phyloP scores from a whole-genome alignment of 2,797 vertebrate genomes.

The Pseudochromis fuscus region DNA sequence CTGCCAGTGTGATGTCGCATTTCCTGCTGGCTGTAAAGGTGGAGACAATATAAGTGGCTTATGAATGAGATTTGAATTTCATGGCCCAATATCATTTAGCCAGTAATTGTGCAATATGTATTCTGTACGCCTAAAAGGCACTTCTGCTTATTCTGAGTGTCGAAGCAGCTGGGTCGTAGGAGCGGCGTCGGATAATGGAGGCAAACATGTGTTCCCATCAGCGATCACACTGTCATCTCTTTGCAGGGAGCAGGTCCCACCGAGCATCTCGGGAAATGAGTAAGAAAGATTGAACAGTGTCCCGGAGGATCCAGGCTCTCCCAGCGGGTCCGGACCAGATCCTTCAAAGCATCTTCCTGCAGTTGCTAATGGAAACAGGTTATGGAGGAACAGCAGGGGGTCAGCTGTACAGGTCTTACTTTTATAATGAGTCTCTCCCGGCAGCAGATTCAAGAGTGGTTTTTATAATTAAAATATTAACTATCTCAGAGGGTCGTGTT shows the following conservation, averaged over 20 bases:
- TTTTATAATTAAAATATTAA: not conserved
- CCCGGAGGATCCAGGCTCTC: slow-evolving; percentile 41
- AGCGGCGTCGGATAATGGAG: slow-evolving; percentile 52
- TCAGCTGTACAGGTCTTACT: slow-evolving; percentile 1
- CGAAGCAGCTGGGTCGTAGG: slow-evolving; percentile 29
- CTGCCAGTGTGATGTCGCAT: slow-evolving; percentile 52
- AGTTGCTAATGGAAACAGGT: slow-evolving; percentile 60
- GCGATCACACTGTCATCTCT: slow-evolving; percentile 35
- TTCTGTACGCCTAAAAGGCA: slow-evolving; percentile 37
- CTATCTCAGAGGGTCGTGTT: too few species aligned
- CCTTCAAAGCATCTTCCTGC: slow-evolving; percentile 22
- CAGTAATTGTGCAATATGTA: slow-evolving; percentile 58
- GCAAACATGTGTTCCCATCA: slow-evolving; percentile 54
- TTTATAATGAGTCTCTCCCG: slow-evolving; percentile 22
- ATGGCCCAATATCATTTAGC: slow-evolving; percentile 49
- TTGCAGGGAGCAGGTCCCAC: slow-evolving; percentile 29
- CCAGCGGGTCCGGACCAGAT: slow-evolving; percentile 9
- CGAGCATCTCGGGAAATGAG: slow-evolving; percentile 39
- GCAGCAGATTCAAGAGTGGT: not conserved
- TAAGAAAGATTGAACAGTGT: slow-evolving; percentile 39
- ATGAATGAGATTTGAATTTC: slow-evolving; percentile 69
- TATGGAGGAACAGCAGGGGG: not conserved
- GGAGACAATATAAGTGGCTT: slow-evolving; percentile 61
- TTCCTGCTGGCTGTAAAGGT: slow-evolving; percentile 40
- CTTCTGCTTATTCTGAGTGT: slow-evolving; percentile 7